These are phyloP conservation scores for Syrmaticus mikado DNA, from an alignment of 2,113 vertebrate species.

Conservation along the genomic window DNA sequence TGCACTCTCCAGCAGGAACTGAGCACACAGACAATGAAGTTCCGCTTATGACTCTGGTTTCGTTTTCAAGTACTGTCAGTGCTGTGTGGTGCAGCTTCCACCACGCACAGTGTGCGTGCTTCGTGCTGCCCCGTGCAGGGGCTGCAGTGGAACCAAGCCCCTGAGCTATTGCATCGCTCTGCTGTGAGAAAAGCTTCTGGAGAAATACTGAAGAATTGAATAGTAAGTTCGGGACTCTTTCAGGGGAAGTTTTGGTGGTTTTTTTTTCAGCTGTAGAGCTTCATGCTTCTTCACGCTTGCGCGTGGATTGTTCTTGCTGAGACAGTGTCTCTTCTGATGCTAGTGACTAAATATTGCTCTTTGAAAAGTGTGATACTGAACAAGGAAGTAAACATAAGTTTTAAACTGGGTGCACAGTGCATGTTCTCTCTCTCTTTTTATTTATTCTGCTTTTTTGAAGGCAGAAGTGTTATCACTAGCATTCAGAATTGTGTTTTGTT, in stretches of 20 bases:
- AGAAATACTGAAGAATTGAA: not conserved
- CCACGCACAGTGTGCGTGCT: fast-evolving
- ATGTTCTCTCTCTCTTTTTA: fast-evolving
- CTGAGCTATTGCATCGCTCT: not conserved
- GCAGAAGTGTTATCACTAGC: not conserved
- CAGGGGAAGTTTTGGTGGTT: not conserved
- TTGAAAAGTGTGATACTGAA: not conserved
- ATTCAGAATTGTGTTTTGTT: not conserved
- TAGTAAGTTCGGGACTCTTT: not conserved
- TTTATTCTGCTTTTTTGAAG: not conserved
- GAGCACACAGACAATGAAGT: not conserved
- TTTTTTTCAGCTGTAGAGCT: not conserved
- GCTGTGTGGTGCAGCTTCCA: not conserved
- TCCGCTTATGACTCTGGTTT: not conserved
- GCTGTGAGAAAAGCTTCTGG: not conserved
- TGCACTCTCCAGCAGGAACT: not conserved
- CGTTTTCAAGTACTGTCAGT: not conserved
- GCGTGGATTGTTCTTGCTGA: not conserved
- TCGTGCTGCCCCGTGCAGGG: not conserved
- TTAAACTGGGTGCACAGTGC: fast-evolving
- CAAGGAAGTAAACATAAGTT: not conserved
- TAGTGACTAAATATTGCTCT: not conserved
- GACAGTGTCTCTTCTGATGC: not conserved
- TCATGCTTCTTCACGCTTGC: not conserved
- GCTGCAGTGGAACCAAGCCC: not conserved